phyloP scores from a whole-genome alignment of 2,113 vertebrate genomes.

The Redunca redunca region DNA sequence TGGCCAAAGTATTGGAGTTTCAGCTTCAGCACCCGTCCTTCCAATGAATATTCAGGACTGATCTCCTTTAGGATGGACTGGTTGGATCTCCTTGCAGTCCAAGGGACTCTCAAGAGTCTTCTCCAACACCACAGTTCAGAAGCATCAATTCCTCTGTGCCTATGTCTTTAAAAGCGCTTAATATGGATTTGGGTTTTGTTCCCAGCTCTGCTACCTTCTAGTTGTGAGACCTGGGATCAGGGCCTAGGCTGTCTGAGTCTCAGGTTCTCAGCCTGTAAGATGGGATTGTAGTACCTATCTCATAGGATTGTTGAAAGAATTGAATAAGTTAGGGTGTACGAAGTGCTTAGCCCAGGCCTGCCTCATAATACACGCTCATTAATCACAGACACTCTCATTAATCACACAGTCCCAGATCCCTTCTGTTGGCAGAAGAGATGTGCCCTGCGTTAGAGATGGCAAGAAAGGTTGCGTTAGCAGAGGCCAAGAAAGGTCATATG shows the following conservation, averaged over 20 bases:
- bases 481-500: not conserved
- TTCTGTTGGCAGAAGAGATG: not conserved
- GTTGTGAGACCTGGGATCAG: not conserved
- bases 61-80: too few relatives aligned
- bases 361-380: fast-evolving
- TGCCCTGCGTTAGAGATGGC: not conserved
- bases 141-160: not conserved
- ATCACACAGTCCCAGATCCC: not conserved
- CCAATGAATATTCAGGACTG: too few relatives aligned
- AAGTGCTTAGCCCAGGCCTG: not conserved
- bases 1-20: too few relatives aligned
- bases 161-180: not conserved
- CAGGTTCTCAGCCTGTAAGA: not conserved
- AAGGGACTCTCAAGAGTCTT: not conserved
- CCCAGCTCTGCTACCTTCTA: not conserved
- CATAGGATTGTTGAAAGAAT: not conserved
- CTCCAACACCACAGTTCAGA: not conserved
- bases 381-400: not conserved
- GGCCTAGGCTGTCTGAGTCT: not conserved
- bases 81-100: too few relatives aligned
- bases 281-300: not conserved
- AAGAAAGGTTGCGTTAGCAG: not conserved
- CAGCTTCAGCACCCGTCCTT: too few relatives aligned
- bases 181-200: not conserved
- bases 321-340: not conserved